Evolutionary conservation across 1,140 invertebrate species (phyloP), one percentile per base, ranked within the genome.

Genomic region (Eueides isabella): DNA sequence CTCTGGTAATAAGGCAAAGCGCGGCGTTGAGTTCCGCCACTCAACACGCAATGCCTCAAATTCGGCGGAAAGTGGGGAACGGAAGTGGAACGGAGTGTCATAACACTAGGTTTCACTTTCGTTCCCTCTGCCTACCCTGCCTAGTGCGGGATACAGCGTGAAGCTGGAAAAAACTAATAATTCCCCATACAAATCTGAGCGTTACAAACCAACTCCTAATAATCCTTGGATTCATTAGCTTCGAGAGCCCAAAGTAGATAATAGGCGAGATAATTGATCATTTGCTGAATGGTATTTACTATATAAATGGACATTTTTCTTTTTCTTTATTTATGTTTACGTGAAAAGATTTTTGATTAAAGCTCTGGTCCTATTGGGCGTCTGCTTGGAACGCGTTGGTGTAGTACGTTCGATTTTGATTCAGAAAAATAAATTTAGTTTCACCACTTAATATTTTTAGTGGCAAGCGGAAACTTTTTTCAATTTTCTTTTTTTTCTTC

Each of bases 211-310:
- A 6, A 19, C 41, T 23, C 19, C 48, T 55, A 55, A 55, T 55
- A 55, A 55, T 23, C 48, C 48, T 23, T 23, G 48, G 48, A 23
- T 23, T 55, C 48, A 55, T 55, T 55, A 55, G 48, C 48, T 55
- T n/a, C n/a, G 48, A 26, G 48, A 26, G 48, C 48, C 7, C 48
- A 55, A 55, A 55, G 23, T 23, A 55, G 19, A 55, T 55, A 55
- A 55, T 55, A 55, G 19, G 48, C 48, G 2, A 23, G 16, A 48
- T 55, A 55, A 55, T 55, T 55, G 48, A 55, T 55, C 48, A 55
- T 55, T 55, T 55, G 48, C 48, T 26, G 48, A 26, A 55, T 55
- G 7, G 48, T 55, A 55, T 55, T 55, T 26, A 55, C 19, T 23
- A 11, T 55, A 55, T 55, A 55, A 55, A 55, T 55, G 48, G 23